Base-by-base conservation (phyloP, 1,140 invertebrate species). In the Cydia strobilella region DNA sequence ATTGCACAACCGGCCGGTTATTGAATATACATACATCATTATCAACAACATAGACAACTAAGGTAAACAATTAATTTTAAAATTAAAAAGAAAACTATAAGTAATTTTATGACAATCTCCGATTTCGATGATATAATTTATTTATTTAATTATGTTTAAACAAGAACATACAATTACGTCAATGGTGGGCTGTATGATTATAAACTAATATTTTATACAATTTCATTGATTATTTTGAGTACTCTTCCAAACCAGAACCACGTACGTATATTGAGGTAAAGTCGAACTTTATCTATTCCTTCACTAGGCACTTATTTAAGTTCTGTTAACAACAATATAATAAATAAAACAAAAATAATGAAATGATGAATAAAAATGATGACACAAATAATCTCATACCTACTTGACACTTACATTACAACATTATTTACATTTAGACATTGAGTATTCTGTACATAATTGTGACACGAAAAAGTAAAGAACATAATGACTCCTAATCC, bases 1-100 rank as follows among this genome's bases (percentile, higher is more conserved):
- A 91, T 91, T 91, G 90, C 90, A 91, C 90, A 88, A 90, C 90
- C 90, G 90, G 90, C 90, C 90, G 83, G 80, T 80, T 76, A 82
- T 80, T 79, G 82, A 84, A 84, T 88, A 81, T 86, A 88, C 84
- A 80, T 86, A 88, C 84, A 63, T 35, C n/a, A 20, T 62, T 74
- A 74, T 39, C 27, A 35, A 74, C 48, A 74, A 74, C 15, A 35
- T 59, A 74, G 15, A 74, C 9, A 63, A 63, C 15, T 59, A 63
- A 18, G 9, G 48, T 63, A 20, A 27, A 51, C 45, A 35, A 51
- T 54, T 18, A 48, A 5, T 9, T 54, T 51, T 48, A 51, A 18
- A 10, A 69, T n/a, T 13, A 51, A 51, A 6, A 51, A 18, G 15
- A 5, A n/a, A 51, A 51, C 15, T 51, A n/a, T 51, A 13, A 63